Percentiles rank a stretch among this genome's conserved stretches.
These are phyloP conservation scores for Oasisia sp. DNA, from an alignment of 2,888 invertebrate species.

Conservation along the genomic window DNA sequence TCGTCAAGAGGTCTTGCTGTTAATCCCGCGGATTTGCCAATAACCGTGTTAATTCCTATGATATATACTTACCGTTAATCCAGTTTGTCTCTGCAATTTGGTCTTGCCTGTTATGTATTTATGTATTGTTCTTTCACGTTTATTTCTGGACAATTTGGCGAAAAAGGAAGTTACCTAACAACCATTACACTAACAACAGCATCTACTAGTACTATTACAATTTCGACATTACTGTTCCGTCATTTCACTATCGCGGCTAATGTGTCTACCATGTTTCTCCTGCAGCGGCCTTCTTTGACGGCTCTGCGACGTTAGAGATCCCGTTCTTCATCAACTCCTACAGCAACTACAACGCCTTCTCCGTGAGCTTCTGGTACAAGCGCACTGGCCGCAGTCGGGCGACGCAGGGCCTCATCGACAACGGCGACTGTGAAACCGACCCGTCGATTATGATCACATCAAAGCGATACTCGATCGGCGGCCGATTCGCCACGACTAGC, in stretches of 20 bases:
- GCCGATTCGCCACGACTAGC: neutral
- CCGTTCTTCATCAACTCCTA: neutral
- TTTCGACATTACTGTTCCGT: neutral
- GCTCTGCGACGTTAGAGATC: neutral
- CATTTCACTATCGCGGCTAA: neutral
- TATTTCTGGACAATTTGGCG: no score
- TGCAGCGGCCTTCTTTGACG: neutral
- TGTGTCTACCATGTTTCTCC: neutral
- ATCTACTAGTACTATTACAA: neutral
- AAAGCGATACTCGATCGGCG: neutral
- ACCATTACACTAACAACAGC: neutral
- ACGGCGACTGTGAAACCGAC: constrained; percentile 25
- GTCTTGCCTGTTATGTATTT: no score
- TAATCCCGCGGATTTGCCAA: no score
- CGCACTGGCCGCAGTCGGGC: neutral
- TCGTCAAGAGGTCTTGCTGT: no score
- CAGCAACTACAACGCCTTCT: neutral
- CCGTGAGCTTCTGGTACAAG: constrained; percentile 14
- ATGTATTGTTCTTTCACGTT: no score
- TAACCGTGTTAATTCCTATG: no score
- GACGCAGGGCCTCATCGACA: constrained; percentile 13
- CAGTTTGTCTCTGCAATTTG: no score
- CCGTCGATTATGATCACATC: constrained; percentile 20
- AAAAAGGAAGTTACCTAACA: neutral
- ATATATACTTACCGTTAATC: no score